phyloP scores from a whole-genome alignment of 2,113 vertebrate species.

The Ceratotherium simum region DNA sequence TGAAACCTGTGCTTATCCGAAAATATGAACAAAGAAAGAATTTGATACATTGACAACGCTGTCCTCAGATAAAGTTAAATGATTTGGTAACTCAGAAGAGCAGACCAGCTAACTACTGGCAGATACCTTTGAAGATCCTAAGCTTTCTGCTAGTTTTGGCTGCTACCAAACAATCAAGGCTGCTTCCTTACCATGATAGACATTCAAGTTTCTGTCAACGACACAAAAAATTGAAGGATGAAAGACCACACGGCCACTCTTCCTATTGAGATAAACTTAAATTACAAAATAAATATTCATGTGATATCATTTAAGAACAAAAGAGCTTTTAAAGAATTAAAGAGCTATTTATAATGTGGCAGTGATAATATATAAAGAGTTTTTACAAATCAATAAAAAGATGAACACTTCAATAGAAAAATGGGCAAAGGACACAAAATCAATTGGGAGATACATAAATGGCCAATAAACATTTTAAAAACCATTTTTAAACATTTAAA shows the following conservation, averaged over 20 bases:
- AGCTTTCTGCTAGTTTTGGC: neutral
- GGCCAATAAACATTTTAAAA: neutral
- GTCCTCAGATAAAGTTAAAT: neutral
- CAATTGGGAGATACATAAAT: conserved; percentile 45
- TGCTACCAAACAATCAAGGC: neutral
- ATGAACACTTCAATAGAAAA: conserved; percentile 42
- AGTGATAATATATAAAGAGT: neutral
- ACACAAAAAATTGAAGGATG: neutral
- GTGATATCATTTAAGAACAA: neutral
- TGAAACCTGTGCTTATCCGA: conserved; percentile 25
- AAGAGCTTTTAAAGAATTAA: conserved; percentile 45
- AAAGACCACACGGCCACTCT: neutral
- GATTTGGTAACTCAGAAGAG: neutral
- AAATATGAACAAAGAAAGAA: conserved; percentile 6
- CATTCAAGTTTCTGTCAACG: neutral
- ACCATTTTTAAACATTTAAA: conserved; percentile 42
- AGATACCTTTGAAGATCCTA: neutral
- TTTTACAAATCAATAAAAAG: conserved; percentile 52
- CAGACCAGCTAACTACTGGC: too few relatives aligned
- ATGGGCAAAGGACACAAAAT: conserved; percentile 24
- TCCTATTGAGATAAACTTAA: conserved; percentile 25
- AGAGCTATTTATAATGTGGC: neutral
- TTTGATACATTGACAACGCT: neutral
- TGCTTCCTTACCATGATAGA: neutral
- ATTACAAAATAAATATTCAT: conserved; percentile 9